These are phyloP conservation scores for Bathynomus jamesi DNA, from an alignment of 1,140 invertebrate genomes.

Conservation along the genomic window DNA sequence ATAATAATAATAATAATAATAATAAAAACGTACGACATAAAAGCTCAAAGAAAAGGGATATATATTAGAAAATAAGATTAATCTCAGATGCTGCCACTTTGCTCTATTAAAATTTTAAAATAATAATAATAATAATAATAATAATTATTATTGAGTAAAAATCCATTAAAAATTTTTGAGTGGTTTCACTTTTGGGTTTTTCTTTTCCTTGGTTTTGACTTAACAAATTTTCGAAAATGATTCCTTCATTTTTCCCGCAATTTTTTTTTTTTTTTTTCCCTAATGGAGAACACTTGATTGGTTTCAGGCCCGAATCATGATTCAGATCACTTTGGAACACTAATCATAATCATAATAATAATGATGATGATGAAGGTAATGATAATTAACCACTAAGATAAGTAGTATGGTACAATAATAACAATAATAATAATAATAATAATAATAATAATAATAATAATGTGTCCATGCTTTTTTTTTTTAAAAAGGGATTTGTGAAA, in stretches of 20 bases:
- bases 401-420: neutral
- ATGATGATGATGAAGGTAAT: neutral
- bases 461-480: neutral
- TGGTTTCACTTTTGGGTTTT: neutral
- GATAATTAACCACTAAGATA: neutral
- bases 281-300: neutral
- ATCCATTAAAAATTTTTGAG: neutral
- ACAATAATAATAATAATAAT: neutral
- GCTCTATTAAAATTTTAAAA: no score
- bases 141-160: neutral
- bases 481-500: neutral
- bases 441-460: neutral
- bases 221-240: no score
- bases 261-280: no score
- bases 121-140: neutral
- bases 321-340: neutral
- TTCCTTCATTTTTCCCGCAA: no score
- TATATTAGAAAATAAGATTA: no score
- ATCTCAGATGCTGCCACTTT: no score
- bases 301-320: neutral
- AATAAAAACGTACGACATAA: no score
- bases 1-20: neutral
- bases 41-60: no score
- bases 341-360: neutral
- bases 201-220: no score